Base-by-base conservation (phyloP, 2,888 invertebrate genomes). In the Kryphioiulus occultus region DNA sequence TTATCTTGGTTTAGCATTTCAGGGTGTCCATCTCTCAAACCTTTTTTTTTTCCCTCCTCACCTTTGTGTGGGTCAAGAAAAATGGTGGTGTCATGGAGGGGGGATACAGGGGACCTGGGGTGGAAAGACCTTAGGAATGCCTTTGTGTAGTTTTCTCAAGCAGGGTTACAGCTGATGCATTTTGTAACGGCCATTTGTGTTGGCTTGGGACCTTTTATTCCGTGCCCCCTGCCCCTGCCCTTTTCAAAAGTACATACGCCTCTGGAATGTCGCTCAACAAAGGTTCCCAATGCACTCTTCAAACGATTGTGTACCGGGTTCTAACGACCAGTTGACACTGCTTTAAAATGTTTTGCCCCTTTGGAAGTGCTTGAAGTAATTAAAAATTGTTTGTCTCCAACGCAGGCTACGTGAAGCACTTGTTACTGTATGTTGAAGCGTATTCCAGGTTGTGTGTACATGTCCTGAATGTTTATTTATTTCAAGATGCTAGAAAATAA, bases 221-320 rank as follows among this genome's bases (percentile, higher is more conserved):
- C 68, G 68, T 26, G 68, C 26, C 68, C 68, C 68, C n/a, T 68
- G 68, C 15, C 68, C 68, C n/a, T n/a, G n/a, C n/a, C n/a, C n/a
- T n/a, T 59, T 59, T 59, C 59, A 59, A 59, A 59, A 9, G 22
- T 59, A 22, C 59, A 68, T 68, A 68, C 68, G 68, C 68, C 68
- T 68, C 68, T 68, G 68, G 68, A 68, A 68, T 68, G 68, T 68
- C 59, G 22, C 22, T 22, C 22, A 59, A 7, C 68, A 68, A 68
- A 12, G 68, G 4, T 4, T 26, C 44, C n/a, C 53, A 53, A 3
- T n/a, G n/a, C 1, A n/a, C 4, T 2, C 68, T 68, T 68, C 12
- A 59, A 4, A 59, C 59, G 59, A 53, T 19, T 53, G 59, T 9
- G 22, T 39, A 5, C 39, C 39, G 53, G 53, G 53, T 53, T 53